Evolutionary conservation across 2,888 invertebrate genomes (phyloP), one percentile per base, ranked within the genome.

Genomic region (Andrena fulva): DNA sequence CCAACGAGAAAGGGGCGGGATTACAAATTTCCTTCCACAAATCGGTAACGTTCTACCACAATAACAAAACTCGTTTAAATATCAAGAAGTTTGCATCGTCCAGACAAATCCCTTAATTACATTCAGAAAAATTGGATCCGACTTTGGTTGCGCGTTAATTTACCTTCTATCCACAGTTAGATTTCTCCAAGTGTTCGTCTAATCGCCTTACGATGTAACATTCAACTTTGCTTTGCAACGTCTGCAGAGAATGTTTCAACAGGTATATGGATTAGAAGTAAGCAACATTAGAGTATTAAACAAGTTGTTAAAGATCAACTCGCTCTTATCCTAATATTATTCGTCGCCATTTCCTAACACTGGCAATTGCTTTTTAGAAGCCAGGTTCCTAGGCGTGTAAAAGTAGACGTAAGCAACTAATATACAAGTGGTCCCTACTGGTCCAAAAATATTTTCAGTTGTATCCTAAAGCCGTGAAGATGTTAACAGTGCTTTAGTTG

Each of bases 401-500:
- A 80, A 80, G 63, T 80, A 80, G 66, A 67, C 31, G 12, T 31
- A 75, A 75, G 76, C 77, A 48, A 60, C 35, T 48, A 42, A 24
- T 82, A 64, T 20, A 35, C 42, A 48, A 7, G 20, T 83, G 82
- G 77, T 78, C 83, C 83, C 73, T 83, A 73, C 31, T 60, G 78
- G 64, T 78, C 71, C 59, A 63, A 83, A 83, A 68, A 64, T 78
- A 82, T 72, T 77, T 60, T 56, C 67, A 63, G 67, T 78, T 29
- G 20, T 52, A 24, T 52, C 29, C 27, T 24, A 27, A 68, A 69
- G 69, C 24, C 35, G 24, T 72, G 31, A 24, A 33, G 52, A 56
- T 63, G 66, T 27, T 56, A 63, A 6, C n/a, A 33, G 31, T 56
- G n/a, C 20, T 31, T 31, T 16, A 42, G 24, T 54, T 12, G 27